These are phyloP conservation scores for Nephrotoma flavescens DNA, from an alignment of 2,888 invertebrate species.

Conservation along the genomic window DNA sequence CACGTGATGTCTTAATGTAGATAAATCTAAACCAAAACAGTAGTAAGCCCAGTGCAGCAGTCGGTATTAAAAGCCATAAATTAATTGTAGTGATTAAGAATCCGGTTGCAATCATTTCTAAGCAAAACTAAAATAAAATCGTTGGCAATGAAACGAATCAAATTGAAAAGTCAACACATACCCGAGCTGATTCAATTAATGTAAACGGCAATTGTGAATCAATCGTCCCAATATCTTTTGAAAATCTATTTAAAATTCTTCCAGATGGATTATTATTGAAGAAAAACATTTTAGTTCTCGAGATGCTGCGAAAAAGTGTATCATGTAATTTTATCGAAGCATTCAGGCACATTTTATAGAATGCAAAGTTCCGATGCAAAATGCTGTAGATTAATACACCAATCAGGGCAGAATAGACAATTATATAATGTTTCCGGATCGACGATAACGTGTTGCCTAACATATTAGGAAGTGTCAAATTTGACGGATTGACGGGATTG, in stretches of 20 bases:
- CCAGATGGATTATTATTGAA: slow-evolving; percentile 62
- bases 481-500: background rate
- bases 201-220: slow-evolving; percentile 45
- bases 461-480: background rate
- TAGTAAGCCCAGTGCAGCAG: slow-evolving; percentile 39
- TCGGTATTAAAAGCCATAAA: slow-evolving; percentile 43
- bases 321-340: slow-evolving; percentile 65
- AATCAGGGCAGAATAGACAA: slow-evolving; percentile 25
- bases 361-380: slow-evolving; percentile 43
- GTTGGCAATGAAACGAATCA: background rate
- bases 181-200: slow-evolving; percentile 42
- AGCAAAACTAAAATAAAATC: slow-evolving; percentile 21
- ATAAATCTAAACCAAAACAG: slow-evolving; percentile 43
- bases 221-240: slow-evolving; percentile 55
- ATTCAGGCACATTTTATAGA: slow-evolving; percentile 57
- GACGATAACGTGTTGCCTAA: background rate
- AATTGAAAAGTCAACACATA: background rate
- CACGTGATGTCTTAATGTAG: slow-evolving; percentile 38
- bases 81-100: slow-evolving; percentile 49
- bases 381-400: slow-evolving; percentile 30
- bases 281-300: slow-evolving; percentile 57
- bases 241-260: slow-evolving; percentile 56
- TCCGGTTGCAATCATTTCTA: slow-evolving; percentile 35
- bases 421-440: slow-evolving; percentile 20
- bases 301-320: slow-evolving; percentile 59